phyloP scores from a whole-genome alignment of 2,797 vertebrate species.

The Xiphorhynchus erythropygius region DNA sequence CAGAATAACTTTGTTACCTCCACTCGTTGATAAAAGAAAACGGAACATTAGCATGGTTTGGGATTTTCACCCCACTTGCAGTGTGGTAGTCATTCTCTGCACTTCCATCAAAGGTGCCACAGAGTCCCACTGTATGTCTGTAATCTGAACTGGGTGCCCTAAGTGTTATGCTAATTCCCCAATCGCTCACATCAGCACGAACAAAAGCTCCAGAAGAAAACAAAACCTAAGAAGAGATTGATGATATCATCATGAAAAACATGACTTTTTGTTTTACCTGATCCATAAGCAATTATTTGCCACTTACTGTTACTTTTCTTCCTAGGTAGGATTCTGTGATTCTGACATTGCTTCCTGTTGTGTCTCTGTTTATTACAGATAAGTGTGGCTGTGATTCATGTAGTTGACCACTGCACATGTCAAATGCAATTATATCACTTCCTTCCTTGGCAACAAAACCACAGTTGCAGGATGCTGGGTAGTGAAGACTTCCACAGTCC shows the following conservation, averaged over 20 bases:
- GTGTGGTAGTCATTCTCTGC: slow-evolving; percentile 85
- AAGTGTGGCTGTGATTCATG: slow-evolving; percentile 82
- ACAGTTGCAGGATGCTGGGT: slow-evolving; percentile 83
- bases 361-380: slow-evolving; percentile 79
- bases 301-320: slow-evolving; percentile 91
- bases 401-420: slow-evolving; percentile 86
- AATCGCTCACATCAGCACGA: slow-evolving; percentile 84
- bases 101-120: slow-evolving; percentile 85
- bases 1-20: slow-evolving; percentile 76
- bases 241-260: background rate
- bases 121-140: slow-evolving; percentile 83
- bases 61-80: slow-evolving; percentile 67
- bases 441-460: slow-evolving; percentile 84
- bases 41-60: slow-evolving; percentile 23
- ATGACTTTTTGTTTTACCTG: background rate
- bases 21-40: slow-evolving; percentile 82
- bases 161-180: slow-evolving; percentile 89
- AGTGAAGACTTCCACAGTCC: slow-evolving; percentile 84
- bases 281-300: background rate
- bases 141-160: slow-evolving; percentile 82
- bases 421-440: slow-evolving; percentile 80
- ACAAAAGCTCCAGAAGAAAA: slow-evolving; percentile 88
- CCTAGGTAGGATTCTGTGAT: slow-evolving; percentile 88
- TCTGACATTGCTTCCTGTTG: slow-evolving; percentile 73
- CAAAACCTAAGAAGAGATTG: slow-evolving; percentile 75